A percentile compares a stretch with the other conserved stretches of the same genome.
Evolutionary conservation across 2,113 vertebrate genomes (phyloP).

Genomic region (Elachura formosa): DNA sequence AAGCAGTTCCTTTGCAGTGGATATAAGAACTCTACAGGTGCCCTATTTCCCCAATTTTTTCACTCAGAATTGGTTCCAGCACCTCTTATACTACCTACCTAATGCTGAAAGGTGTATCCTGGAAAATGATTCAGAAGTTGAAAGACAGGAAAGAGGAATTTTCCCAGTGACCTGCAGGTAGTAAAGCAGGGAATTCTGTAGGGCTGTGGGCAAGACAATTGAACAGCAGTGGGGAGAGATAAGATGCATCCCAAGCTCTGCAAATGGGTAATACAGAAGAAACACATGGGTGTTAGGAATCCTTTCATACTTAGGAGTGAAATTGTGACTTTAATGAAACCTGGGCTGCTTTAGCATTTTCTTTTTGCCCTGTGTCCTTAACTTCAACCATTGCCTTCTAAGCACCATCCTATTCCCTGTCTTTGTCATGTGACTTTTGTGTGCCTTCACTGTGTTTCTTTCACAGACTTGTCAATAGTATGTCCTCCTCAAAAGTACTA

Average conservation of each 20-base stretch:
- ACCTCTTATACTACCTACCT: neutral
- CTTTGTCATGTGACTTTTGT: neutral
- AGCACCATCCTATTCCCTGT: neutral
- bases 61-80: neutral
- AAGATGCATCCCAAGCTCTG: neutral
- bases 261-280: neutral
- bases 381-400: neutral
- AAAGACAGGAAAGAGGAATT: neutral
- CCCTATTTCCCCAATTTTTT: neutral
- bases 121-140: neutral
- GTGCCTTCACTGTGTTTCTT: neutral
- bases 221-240: neutral
- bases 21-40: accelerated
- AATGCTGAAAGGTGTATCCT: neutral
- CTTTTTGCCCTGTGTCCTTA: neutral
- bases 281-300: neutral
- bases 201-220: neutral
- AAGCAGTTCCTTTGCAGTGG: neutral
- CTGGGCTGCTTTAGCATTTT: neutral
- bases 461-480: neutral
- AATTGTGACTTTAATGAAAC: neutral
- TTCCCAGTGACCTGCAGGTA: neutral
- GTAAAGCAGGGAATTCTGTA: neutral
- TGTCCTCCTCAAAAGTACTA: neutral
- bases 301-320: neutral